Base-by-base conservation (phyloP, 2,888 invertebrate species). In the Drosophila paramelanica region DNA sequence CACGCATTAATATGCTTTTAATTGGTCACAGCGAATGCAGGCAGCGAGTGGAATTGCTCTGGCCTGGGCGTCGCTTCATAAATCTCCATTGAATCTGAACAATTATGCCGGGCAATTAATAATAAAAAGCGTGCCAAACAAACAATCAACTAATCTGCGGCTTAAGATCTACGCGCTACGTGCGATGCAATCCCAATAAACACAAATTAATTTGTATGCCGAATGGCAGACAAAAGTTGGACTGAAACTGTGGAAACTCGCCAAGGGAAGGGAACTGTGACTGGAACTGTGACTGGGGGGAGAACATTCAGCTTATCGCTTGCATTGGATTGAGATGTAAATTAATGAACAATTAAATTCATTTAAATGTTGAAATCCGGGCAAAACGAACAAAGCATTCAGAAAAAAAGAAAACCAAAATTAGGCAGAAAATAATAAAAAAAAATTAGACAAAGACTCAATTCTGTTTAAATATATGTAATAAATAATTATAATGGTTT, bases 31-130 rank as follows among this genome's bases (percentile, higher is more conserved):
- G 36, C 25, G 47, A 23, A 38, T 23, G 38, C 38, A 55, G 41
- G 27, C 27, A 3, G 31, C 23, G 23, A 23, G 31, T 31, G 31
- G 31, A 31, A 23, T 4, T 23, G 1, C 31, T 31, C 10, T 36
- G 36, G 36, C 20, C 31, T 31, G 23, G 5, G 39, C 31, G 51
- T 51, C 51, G 50, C 49, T 45, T 42, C 78, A 78, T 81, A 78
- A 81, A 78, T 78, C 62, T 75, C 77, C 59, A 78, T 78, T 78
- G 82, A 75, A 78, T 78, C 77, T 78, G 76, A 79, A 67, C 82
- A 79, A 75, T 70, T 79, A 66, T 61, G 70, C 70, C 56, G 25
- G 38, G 69, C 77, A 78, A 78, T 78, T 79, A 60, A 66, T 74
- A 74, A 74, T 80, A 52, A 59, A 77, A 70, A 41, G 56, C 76